These are phyloP conservation scores for Drosophila mojavensis DNA, from an alignment of 1,140 invertebrate species.

Conservation along the genomic window DNA sequence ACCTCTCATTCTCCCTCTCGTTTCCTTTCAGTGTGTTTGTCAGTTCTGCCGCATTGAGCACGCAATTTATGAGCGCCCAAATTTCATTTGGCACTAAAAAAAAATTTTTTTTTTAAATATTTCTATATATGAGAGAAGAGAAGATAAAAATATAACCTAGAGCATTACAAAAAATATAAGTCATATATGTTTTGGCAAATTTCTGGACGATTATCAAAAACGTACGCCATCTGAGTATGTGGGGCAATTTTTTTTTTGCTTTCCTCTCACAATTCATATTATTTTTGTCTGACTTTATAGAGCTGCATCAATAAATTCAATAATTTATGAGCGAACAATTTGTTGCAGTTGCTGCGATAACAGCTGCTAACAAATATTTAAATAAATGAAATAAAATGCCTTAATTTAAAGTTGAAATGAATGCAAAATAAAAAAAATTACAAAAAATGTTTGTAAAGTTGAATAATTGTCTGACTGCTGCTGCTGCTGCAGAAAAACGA, in stretches of 20 bases:
- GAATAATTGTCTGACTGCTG: constrained; percentile 40
- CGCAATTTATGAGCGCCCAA: constrained; percentile 67
- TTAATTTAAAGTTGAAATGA: constrained; percentile 48
- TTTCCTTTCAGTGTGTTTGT: background rate
- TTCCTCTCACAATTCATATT: constrained; percentile 4
- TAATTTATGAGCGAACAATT: constrained; percentile 71
- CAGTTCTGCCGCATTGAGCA: constrained; percentile 70
- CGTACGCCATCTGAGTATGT: constrained; percentile 39
- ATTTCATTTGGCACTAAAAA: constrained; percentile 51
- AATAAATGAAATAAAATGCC: constrained; percentile 67
- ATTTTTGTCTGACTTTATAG: constrained; percentile 20
- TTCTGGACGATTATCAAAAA: constrained; percentile 74
- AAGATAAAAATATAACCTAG: constrained; percentile 7
- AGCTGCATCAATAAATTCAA: constrained; percentile 61
- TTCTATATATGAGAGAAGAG: background rate
- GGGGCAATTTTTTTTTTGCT: constrained; percentile 8
- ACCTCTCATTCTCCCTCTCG: background rate
- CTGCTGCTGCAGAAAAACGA: background rate
- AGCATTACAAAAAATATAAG: constrained; percentile 52
- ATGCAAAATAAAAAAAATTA: background rate
- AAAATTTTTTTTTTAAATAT: too few species aligned
- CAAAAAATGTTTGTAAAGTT: constrained; percentile 28
- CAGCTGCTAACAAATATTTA: constrained; percentile 74
- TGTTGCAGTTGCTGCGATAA: constrained; percentile 59
- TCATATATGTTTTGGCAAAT: constrained; percentile 76